Evolutionary conservation across 2,113 vertebrate genomes (phyloP), one percentile per base, ranked within the genome.

Genomic region (Gadus macrocephalus): DNA sequence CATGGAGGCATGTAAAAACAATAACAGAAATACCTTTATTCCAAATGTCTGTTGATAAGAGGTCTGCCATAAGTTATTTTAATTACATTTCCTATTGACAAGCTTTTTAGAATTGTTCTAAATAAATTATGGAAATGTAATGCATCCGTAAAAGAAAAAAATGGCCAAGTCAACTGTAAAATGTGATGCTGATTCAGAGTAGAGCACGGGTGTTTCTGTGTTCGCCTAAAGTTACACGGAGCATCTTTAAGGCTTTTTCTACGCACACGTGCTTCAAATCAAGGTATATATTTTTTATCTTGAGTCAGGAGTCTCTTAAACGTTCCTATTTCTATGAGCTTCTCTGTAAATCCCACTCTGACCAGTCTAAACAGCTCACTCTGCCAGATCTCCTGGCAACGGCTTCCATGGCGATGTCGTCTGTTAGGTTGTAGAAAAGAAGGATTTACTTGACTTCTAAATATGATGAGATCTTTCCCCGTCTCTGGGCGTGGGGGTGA

Each of bases 401-500:
- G 70, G 89, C 81, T 81, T 85, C 90, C 87, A 77, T 91, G 77
- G 86, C 31, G 80, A 90, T 81, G 84, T 86, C 82, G 73, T 81
- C 72, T 79, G 69, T 87, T 84, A 82, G 81, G 53, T 75, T 82
- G 62, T 19, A 70, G 49, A 83, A 78, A 92, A 89, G 85, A 85
- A 53, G 84, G 85, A 80, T 77, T 71, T 64, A 60, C n/a, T 73
- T 28, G 69, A 81, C 83, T 88, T 88, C 65, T 76, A 84, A 80
- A 91, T 90, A 87, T 89, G 87, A 87, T 87, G 85, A 83, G 88
- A 73, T 58, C 38, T 22, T 64, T 65, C 88, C 88, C 88, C 9
- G 42, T 5, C 22, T 25, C 8, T 59, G 3, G 12, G 1, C 5
- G n/a, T 53, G n/a, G 3, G 27, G 19, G 65, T 49, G 25, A 64